phyloP scores from a whole-genome alignment of 2,113 vertebrate species.

The Gymnarchus niloticus region DNA sequence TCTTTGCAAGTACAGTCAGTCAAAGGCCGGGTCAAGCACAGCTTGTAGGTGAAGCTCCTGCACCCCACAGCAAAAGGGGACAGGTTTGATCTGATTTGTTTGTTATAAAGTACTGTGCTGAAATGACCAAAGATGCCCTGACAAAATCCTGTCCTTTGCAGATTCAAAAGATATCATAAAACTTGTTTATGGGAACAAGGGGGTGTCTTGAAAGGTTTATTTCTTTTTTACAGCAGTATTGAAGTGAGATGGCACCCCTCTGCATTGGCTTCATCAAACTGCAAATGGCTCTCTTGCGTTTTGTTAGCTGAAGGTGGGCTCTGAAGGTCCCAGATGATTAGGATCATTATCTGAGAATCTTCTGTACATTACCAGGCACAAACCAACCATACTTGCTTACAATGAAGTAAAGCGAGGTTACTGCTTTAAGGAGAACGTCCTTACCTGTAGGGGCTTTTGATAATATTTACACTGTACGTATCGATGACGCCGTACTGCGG shows the following conservation, averaged over 20 bases:
- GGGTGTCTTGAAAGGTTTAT: too few species aligned
- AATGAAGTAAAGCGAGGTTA: too few species aligned
- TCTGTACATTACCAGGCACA: constrained; percentile 17
- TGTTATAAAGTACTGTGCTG: not conserved
- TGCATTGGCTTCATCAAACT: not conserved
- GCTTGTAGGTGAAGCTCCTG: not conserved
- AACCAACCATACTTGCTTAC: not conserved
- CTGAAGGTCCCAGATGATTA: constrained; percentile 13
- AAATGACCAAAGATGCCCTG: not conserved
- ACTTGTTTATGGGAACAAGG: not conserved
- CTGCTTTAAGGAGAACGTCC: not conserved
- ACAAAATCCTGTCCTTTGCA: not conserved
- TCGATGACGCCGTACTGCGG: not conserved
- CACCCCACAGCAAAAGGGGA: not conserved
- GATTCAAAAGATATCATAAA: not conserved
- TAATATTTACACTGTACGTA: too few species aligned
- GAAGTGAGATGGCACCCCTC: not conserved
- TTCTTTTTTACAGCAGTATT: not conserved
- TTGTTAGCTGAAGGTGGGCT: not conserved
- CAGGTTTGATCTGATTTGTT: not conserved
- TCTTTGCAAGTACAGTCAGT: not conserved
- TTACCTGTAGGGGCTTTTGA: not conserved
- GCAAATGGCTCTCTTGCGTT: constrained; percentile 12
- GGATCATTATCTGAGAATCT: constrained; percentile 16
- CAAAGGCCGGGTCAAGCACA: not conserved